A percentile compares a stretch with the other conserved stretches of the same genome.
Evolutionary conservation across 2,888 invertebrate genomes (phyloP).

Genomic region (Tupiocoris notatus): DNA sequence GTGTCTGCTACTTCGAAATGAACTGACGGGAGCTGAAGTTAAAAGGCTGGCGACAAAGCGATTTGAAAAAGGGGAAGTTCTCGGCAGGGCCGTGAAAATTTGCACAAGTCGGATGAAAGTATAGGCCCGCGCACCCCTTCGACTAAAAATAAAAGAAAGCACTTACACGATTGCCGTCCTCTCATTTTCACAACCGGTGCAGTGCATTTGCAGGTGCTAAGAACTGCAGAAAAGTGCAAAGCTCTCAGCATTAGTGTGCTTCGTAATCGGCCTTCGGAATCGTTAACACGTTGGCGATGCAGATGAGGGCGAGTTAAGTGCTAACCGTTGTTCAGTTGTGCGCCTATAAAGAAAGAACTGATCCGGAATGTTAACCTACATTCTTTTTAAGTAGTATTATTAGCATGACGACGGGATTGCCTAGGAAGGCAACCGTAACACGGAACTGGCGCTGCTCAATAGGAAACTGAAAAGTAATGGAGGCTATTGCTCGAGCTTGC

Average conservation of each 20-base stretch:
- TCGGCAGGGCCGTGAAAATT: neutral
- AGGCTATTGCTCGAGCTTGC: too few species aligned
- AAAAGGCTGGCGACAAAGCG: neutral
- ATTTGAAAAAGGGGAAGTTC: neutral
- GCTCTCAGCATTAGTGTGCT: neutral
- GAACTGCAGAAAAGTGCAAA: neutral
- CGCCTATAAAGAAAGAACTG: neutral
- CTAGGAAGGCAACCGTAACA: too few species aligned
- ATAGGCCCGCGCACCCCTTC: neutral
- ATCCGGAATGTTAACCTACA: neutral
- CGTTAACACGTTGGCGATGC: neutral
- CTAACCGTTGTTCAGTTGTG: neutral
- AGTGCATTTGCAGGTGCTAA: neutral
- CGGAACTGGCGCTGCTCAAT: too few species aligned
- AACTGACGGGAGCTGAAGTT: neutral
- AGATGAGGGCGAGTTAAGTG: neutral
- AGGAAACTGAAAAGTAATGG: too few species aligned
- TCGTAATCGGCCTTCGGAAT: neutral
- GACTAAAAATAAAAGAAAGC: neutral
- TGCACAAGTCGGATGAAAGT: neutral
- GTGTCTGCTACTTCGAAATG: neutral
- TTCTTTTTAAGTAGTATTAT: too few species aligned
- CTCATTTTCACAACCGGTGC: neutral
- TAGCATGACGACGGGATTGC: too few species aligned
- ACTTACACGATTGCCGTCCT: conserved; percentile 6